phyloP scores from a whole-genome alignment of 1,140 invertebrate genomes.

The Brachionus calyciflorus region DNA sequence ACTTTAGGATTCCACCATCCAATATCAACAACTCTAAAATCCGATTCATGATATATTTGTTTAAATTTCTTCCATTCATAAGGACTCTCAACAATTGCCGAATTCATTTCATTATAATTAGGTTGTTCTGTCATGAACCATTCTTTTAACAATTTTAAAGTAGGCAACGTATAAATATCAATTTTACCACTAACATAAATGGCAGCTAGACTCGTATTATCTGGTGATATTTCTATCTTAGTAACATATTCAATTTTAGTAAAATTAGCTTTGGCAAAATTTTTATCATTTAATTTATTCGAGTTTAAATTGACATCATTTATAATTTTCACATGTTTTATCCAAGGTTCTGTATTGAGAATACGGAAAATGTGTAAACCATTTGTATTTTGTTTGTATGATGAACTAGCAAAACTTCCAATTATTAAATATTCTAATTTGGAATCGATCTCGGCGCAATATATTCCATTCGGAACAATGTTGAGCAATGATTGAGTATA shows the following conservation, averaged over 20 bases:
- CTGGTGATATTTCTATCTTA: conserved; percentile 15
- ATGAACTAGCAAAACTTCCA: conserved; percentile 13
- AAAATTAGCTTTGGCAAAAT: conserved; percentile 27
- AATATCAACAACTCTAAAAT: conserved; percentile 52
- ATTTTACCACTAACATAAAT: conserved; percentile 36
- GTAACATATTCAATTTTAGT: conserved; percentile 37
- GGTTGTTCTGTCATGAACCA: conserved; percentile 54
- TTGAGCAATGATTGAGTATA: conserved; percentile 3
- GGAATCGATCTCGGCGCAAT: conserved; percentile 25
- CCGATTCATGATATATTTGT: conserved; percentile 51
- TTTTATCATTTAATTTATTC: conserved; percentile 32
- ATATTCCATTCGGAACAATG: conserved; percentile 30
- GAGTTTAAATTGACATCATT: background rate
- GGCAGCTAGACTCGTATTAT: conserved; percentile 49
- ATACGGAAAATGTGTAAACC: conserved; percentile 21
- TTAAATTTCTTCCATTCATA: conserved; percentile 54
- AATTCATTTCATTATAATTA: conserved; percentile 63
- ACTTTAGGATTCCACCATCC: conserved; percentile 54
- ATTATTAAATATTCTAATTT: conserved; percentile 36
- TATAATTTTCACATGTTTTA: conserved; percentile 25
- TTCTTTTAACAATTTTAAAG: conserved; percentile 23
- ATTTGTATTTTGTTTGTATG: background rate
- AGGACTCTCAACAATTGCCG: conserved; percentile 55
- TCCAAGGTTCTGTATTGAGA: conserved; percentile 32
- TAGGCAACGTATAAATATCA: conserved; percentile 10